These are phyloP conservation scores for Cephalopterus ornatus DNA, from an alignment of 2,113 vertebrate species.

Conservation along the genomic window DNA sequence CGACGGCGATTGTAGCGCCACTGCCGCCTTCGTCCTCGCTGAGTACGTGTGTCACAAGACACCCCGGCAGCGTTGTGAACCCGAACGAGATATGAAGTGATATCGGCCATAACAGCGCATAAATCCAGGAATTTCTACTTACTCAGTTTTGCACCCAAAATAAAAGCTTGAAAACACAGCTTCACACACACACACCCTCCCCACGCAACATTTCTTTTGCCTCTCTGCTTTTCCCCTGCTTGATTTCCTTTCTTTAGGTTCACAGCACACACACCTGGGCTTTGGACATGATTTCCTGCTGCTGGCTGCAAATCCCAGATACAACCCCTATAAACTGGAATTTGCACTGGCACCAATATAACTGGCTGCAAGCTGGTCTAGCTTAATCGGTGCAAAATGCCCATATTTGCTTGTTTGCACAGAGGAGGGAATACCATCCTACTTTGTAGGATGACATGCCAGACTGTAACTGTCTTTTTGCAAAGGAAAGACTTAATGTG, in stretches of 20 bases:
- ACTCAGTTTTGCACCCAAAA: background rate
- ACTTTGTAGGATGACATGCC: background rate
- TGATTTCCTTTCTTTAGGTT: background rate
- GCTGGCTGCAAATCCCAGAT: background rate
- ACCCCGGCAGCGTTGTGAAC: background rate
- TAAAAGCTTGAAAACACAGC: background rate
- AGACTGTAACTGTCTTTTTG: background rate
- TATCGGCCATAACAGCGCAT: background rate
- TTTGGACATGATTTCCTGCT: background rate
- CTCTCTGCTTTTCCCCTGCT: background rate
- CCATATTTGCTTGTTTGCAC: background rate
- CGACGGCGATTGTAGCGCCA: fast-evolving
- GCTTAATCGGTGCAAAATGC: background rate
- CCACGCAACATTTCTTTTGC: background rate
- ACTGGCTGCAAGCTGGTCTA: background rate
- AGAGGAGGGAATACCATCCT: background rate
- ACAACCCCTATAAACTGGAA: background rate
- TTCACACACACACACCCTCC: background rate
- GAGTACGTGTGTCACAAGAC: background rate
- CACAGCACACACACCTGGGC: background rate
- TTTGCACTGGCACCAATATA: background rate
- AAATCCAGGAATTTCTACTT: background rate
- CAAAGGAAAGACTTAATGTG: background rate
- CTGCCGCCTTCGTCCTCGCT: fast-evolving
- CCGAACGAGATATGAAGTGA: too few species aligned